Evolutionary conservation across 2,113 vertebrate species (phyloP).

Genomic region (Larimichthys polyactis): DNA sequence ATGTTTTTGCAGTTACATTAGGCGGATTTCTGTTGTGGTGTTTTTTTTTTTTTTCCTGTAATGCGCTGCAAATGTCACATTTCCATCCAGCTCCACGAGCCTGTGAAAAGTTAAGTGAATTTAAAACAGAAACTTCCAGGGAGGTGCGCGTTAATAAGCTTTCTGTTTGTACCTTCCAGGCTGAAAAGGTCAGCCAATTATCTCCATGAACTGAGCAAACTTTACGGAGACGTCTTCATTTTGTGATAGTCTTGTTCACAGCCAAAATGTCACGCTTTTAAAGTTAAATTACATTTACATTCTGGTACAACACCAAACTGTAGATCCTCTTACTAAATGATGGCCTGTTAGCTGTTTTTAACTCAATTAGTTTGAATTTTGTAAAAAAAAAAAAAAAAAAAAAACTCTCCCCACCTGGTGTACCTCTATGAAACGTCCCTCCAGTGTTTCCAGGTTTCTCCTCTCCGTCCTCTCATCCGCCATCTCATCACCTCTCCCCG

Average conservation of each 20-base stretch:
- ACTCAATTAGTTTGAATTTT: background rate
- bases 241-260: background rate
- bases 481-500: constrained; percentile 22
- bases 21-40: constrained; percentile 14
- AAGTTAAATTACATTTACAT: constrained; percentile 2
- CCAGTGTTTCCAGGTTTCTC: background rate
- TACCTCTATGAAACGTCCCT: background rate
- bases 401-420: background rate
- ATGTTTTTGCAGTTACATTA: constrained; percentile 2
- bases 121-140: constrained; percentile 7
- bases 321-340: background rate
- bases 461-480: constrained; percentile 2
- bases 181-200: constrained; percentile 35
- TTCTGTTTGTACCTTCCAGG: constrained; percentile 6
- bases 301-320: background rate
- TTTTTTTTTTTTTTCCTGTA: background rate
- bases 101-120: constrained; percentile 15
- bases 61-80: constrained; percentile 37
- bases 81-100: constrained; percentile 13
- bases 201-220: background rate
- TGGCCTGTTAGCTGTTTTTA: background rate
- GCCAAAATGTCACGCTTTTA: background rate
- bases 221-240: constrained; percentile 4
- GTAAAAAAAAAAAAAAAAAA: no score
- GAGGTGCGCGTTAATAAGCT: constrained; percentile 25